A percentile compares a stretch with the other conserved stretches of the same genome.
These are phyloP conservation scores for Galerucella calmariensis DNA, from an alignment of 2,888 invertebrate genomes.

Conservation along the genomic window DNA sequence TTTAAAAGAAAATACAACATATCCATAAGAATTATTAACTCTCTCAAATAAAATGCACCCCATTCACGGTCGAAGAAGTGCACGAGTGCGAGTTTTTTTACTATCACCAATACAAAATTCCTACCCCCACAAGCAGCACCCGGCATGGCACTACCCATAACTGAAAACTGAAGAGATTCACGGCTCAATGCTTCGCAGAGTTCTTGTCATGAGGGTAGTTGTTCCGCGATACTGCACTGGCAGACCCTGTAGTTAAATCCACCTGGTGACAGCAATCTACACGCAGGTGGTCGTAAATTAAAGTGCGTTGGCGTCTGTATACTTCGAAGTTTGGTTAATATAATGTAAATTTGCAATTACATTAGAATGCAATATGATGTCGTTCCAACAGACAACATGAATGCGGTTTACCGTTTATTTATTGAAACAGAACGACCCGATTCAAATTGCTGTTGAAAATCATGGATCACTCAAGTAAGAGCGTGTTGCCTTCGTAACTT, in stretches of 20 bases:
- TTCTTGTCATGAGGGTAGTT: conserved; percentile 40
- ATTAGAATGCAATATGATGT: too few relatives aligned
- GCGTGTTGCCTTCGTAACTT: too few relatives aligned
- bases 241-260: conserved; percentile 3
- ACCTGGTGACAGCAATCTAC: conserved; percentile 6
- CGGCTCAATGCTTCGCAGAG: conserved; percentile 34
- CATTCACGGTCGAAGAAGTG: conserved; percentile 16
- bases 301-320: neutral
- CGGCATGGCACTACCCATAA: conserved; percentile 14
- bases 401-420: too few relatives aligned
- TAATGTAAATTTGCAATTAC: too few relatives aligned
- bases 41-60: neutral
- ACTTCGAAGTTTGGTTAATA: too few relatives aligned
- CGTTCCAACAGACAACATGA: too few relatives aligned
- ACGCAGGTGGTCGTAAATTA: neutral
- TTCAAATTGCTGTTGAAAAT: too few relatives aligned
- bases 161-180: conserved; percentile 26
- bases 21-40: too few relatives aligned
- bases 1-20: too few relatives aligned
- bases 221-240: neutral
- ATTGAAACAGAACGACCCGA: too few relatives aligned
- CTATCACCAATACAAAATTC: conserved; percentile 10
- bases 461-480: too few relatives aligned
- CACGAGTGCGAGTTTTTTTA: neutral
- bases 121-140: conserved; percentile 26